These are phyloP conservation scores for Drosophila dives DNA, from an alignment of 2,888 invertebrate species.

Conservation along the genomic window DNA sequence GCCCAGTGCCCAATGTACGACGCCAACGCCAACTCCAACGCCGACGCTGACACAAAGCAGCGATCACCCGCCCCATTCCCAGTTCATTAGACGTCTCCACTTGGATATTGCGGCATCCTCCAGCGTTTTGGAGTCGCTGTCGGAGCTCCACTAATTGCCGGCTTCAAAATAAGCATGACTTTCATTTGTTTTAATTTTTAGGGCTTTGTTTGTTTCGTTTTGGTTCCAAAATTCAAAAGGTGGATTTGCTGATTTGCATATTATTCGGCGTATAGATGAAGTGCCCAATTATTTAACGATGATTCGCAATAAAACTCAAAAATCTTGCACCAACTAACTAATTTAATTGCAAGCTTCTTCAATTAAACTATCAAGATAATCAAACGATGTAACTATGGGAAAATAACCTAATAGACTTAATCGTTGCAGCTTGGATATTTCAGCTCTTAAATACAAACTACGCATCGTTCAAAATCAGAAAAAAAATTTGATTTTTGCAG, in stretches of 20 bases:
- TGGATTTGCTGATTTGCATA: conserved; percentile 44
- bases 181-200: conserved; percentile 43
- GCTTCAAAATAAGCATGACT: conserved; percentile 43
- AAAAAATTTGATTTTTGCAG: conserved; percentile 8
- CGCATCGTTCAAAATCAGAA: background rate
- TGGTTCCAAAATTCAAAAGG: conserved; percentile 24
- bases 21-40: background rate
- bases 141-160: conserved; percentile 46
- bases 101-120: conserved; percentile 38
- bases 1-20: conserved; percentile 13
- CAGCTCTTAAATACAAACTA: background rate
- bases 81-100: conserved; percentile 49
- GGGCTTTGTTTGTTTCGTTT: conserved; percentile 19
- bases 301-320: conserved; percentile 6
- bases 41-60: background rate
- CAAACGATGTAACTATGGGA: background rate
- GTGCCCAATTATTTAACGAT: conserved; percentile 53
- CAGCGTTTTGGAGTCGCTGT: conserved; percentile 19
- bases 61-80: conserved; percentile 28
- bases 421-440: background rate
- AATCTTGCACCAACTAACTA: conserved; percentile 17
- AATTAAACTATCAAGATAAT: conserved; percentile 9
- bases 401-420: background rate
- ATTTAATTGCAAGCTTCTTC: conserved; percentile 6
- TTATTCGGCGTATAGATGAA: conserved; percentile 11